Evolutionary conservation across 2,888 invertebrate species (phyloP), one percentile per base, ranked within the genome.

Genomic region (Pocota personata): DNA sequence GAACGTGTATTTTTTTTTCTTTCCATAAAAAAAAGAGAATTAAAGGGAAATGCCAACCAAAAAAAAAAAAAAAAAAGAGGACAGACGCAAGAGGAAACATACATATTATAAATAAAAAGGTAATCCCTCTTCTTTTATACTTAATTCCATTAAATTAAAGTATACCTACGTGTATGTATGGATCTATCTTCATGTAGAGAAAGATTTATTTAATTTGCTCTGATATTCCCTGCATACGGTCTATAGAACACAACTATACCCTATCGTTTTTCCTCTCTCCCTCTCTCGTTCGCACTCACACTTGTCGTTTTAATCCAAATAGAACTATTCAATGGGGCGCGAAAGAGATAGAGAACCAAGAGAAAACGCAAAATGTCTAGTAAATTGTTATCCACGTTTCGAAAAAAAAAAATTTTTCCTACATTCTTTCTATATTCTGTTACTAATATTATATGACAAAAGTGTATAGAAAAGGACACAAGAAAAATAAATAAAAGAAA

Each of bases 331-430:
- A 52, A 64, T 75, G 50, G 62, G 50, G 62, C 52, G 58, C 21
- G 43, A 75, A 62, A 48, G 69, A 69, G 84, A 50, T 30, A 35
- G 69, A 50, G 46, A 21, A 50, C 30, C 16, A 12, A 71, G 50
- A 50, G 35, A 72, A n/a, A 58, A 66, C 60, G 67, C 40, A 55
- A 67, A 72, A 48, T 55, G 46, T 60, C 52, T 67, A 55, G 78
- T 77, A 71, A 46, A 77, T 77, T 83, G 75, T 84, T 79, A 84
- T 84, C 84, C 79, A 75, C 75, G 79, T 79, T 84, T 79, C 40
- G 6, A 40, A n/a, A 35, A 12, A 35, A 35, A 35, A 73, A 83
- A 79, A 83, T 16, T 57, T 55, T 75, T 75, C 82, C 75, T 75
- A 69, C 55, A 76, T 75, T 82, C 75, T 75, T 75, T 75, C 43